Conservation (phyloP, 2,113 vertebrate genomes). For the Acanthisitta chloris region DNA sequence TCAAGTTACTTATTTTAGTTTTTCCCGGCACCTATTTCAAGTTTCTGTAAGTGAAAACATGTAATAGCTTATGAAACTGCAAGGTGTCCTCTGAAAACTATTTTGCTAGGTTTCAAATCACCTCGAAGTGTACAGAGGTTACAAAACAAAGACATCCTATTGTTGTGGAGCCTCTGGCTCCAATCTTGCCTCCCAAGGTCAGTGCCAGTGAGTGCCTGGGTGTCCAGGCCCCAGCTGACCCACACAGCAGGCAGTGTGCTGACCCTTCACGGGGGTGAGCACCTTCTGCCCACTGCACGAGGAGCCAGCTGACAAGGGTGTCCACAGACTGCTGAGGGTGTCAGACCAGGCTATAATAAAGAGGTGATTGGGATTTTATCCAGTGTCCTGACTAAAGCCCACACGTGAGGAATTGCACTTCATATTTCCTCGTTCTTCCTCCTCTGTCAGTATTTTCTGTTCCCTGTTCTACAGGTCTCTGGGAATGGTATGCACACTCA, state of each 20-base stretch:
- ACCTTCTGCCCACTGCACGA: background rate
- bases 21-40: conserved; percentile 3
- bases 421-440: background rate
- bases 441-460: background rate
- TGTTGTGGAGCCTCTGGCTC: background rate
- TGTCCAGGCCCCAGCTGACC: background rate
- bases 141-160: background rate
- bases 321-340: background rate
- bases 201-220: background rate
- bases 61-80: background rate
- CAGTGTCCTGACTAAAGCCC: background rate
- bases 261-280: background rate
- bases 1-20: background rate
- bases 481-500: background rate
- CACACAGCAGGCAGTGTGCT: background rate
- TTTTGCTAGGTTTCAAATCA: background rate
- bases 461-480: background rate
- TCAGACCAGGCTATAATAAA: background rate
- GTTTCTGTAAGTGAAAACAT: background rate
- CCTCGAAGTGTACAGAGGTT: background rate
- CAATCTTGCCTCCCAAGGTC: background rate
- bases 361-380: background rate
- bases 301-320: background rate
- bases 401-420: background rate
- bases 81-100: background rate